A percentile compares a stretch with the other conserved stretches of the same genome.
Evolutionary conservation across 2,797 vertebrate genomes (phyloP).

Genomic region (Spinus pinus): DNA sequence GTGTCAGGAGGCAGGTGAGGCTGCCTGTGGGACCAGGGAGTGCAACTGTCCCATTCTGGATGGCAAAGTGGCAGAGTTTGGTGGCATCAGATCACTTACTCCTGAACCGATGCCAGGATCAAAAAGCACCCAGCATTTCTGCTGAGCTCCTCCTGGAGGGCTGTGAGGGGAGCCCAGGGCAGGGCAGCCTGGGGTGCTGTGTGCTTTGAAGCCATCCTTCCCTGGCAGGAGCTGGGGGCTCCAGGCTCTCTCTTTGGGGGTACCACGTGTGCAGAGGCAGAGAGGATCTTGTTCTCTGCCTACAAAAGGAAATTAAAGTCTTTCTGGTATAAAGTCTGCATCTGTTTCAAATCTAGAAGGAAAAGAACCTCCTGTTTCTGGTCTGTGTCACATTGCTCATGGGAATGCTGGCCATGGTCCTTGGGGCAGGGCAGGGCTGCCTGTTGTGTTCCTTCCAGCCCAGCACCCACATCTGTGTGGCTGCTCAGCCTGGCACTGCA

Average conservation of each 20-base stretch:
- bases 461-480: background rate
- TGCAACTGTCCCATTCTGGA: background rate
- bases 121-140: background rate
- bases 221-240: background rate
- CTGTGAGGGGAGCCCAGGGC: background rate
- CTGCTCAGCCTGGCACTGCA: background rate
- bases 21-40: fast-evolving
- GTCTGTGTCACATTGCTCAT: fast-evolving
- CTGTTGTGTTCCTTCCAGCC: background rate
- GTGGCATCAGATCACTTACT: background rate
- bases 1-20: background rate
- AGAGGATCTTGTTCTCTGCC: background rate
- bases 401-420: fast-evolving
- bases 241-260: background rate
- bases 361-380: background rate
- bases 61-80: background rate
- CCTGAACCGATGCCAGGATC: background rate
- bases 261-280: fast-evolving
- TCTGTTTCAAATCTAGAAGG: background rate
- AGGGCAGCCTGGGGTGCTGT: background rate
- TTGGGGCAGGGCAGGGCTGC: background rate
- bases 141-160: background rate
- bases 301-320: background rate
- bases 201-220: background rate
- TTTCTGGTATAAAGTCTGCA: background rate